Evolutionary conservation across 2,888 invertebrate species (phyloP), one percentile per base, ranked within the genome.

Genomic region (Agrotis segetum): DNA sequence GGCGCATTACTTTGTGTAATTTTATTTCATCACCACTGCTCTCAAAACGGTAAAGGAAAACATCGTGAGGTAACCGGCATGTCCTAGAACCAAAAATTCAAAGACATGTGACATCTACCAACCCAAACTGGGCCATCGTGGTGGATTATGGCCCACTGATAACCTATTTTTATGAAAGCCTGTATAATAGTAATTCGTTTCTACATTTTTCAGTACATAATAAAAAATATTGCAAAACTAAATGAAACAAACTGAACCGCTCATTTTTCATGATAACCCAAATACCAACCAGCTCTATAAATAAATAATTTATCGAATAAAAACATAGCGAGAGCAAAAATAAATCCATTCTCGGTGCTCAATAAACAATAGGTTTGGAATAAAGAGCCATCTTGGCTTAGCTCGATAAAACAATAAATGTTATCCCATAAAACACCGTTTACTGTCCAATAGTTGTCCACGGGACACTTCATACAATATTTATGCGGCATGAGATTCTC

Each of bases 401-500:
- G 89, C 87, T 89, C 90, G 89, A 90, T 92, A 91, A 92, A 94
- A 94, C 92, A 94, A 94, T 95, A 94, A 94, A 94, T 94, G 92
- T 89, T 91, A 89, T 91, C 90, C 92, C 91, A 93, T 95, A 94
- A 94, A 94, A 92, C 91, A 92, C 89, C 92, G 91, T 94, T 95
- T 94, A 94, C 93, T 89, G 92, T 92, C 93, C 93, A 91, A 92
- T 92, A 92, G 90, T 88, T 91, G 92, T 92, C 92, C 88, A 89
- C 89, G 87, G 88, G 88, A 91, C 90, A 89, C 92, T 93, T 95
- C 94, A 95, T 95, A 90, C 91, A 95, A 95, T 95, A 95, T 95
- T 94, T 94, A 95, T 94, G 89, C 87, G 88, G 84, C 79, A 82
- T 77, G 78, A 85, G 85, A 83, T 77, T 81, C 77, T 74, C 59